Conservation (phyloP, 2,888 invertebrate genomes). For the Drosophila yooni region DNA sequence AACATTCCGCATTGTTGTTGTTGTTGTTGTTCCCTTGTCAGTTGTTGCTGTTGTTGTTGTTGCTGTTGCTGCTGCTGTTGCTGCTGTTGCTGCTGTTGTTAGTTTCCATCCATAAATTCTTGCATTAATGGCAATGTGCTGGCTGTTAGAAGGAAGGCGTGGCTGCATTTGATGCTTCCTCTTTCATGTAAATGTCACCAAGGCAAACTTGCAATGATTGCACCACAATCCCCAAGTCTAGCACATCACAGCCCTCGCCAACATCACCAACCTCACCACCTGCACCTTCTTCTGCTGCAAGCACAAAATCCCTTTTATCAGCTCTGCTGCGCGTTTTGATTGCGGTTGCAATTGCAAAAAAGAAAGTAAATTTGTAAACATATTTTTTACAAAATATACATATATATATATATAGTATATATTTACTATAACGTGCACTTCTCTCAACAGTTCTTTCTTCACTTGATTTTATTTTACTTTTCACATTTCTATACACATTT, state of each 20-base stretch:
- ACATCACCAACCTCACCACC: neutral
- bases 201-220: constrained; percentile 64
- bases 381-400: constrained; percentile 69
- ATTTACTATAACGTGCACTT: constrained; percentile 43
- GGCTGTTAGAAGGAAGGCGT: constrained; percentile 43
- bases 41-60: constrained; percentile 28
- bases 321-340: constrained; percentile 53
- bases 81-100: constrained; percentile 54
- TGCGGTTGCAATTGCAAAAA: constrained; percentile 66
- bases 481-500: constrained; percentile 2
- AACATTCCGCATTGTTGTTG: constrained; percentile 64
- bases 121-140: constrained; percentile 70
- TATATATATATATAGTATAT: neutral
- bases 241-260: neutral
- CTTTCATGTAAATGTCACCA: constrained; percentile 71
- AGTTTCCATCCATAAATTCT: constrained; percentile 76
- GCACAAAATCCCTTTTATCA: constrained; percentile 45
- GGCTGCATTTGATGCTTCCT: constrained; percentile 69
- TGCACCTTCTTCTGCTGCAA: neutral
- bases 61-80: constrained; percentile 10
- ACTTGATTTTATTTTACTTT: constrained; percentile 14
- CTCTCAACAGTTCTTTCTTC: constrained; percentile 12
- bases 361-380: constrained; percentile 60
- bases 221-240: constrained; percentile 17
- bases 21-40: constrained; percentile 33